A percentile compares a stretch with the other conserved stretches of the same genome.
Conservation (phyloP, 2,797 vertebrate species). For the Heterohyrax brucei region DNA sequence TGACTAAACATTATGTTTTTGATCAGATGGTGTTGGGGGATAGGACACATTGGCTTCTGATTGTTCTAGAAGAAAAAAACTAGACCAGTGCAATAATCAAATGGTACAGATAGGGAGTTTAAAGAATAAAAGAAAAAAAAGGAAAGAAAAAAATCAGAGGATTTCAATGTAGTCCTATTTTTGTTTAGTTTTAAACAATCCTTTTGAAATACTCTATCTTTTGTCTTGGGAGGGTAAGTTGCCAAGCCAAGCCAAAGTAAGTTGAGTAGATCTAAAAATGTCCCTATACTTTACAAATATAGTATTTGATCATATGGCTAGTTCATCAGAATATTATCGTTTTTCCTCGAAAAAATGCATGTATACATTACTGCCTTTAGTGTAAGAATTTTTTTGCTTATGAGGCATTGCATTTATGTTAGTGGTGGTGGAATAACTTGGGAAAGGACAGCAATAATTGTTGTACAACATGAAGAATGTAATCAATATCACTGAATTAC, state of each 20-base stretch:
- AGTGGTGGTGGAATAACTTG: background rate
- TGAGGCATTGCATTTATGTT: background rate
- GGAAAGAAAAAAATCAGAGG: background rate
- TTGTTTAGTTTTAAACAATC: constrained; percentile 52
- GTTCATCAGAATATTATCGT: constrained; percentile 37
- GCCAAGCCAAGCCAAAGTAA: background rate
- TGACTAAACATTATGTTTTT: constrained; percentile 63
- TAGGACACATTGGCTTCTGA: background rate
- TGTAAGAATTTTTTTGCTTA: background rate
- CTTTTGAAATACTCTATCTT: constrained; percentile 31
- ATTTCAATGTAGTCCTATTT: background rate
- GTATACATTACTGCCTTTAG: constrained; percentile 52
- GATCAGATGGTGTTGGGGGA: background rate
- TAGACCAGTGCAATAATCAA: background rate
- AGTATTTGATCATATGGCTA: constrained; percentile 6
- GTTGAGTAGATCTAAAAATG: constrained; percentile 36
- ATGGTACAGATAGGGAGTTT: background rate
- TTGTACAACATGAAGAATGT: background rate
- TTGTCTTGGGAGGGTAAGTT: background rate
- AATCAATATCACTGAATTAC: background rate
- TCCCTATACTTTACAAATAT: background rate
- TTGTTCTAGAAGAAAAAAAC: constrained; percentile 41
- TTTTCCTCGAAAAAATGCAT: background rate
- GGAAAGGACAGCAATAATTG: background rate
- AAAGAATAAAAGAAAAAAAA: constrained; percentile 35